Evolutionary conservation across 2,797 vertebrate species (phyloP).

Genomic region (Steatocranus sp.): DNA sequence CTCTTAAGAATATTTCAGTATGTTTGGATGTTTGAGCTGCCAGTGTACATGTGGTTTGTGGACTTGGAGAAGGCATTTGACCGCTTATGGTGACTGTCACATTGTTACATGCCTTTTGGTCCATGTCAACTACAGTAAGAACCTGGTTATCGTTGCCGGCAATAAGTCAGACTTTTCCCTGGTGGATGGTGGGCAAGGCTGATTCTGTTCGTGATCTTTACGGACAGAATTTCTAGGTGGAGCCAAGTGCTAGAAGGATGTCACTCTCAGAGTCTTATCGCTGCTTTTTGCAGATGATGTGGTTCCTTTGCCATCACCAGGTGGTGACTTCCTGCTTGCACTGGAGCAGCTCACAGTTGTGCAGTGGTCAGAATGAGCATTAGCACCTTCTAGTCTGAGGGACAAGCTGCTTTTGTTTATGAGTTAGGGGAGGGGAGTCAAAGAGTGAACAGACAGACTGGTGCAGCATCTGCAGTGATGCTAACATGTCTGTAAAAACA

Average conservation of each 20-base stretch:
- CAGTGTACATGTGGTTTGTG: not conserved
- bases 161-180: not conserved
- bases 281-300: not conserved
- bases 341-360: not conserved
- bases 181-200: not conserved
- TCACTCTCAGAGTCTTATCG: accelerated
- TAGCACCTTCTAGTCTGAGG: not conserved
- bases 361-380: not conserved
- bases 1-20: not conserved
- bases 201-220: not conserved
- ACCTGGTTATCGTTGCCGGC: not conserved
- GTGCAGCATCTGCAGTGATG: not conserved
- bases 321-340: not conserved
- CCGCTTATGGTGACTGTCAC: not conserved
- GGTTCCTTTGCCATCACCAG: not conserved
- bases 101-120: not conserved
- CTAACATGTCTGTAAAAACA: accelerated
- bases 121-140: not conserved
- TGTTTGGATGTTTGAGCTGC: accelerated
- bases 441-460: not conserved
- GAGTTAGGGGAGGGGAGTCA: not conserved
- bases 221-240: not conserved
- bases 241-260: not conserved
- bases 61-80: not conserved
- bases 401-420: not conserved